Evolutionary conservation across 2,113 vertebrate genomes (phyloP).

Genomic region (Alexandromys fortis): DNA sequence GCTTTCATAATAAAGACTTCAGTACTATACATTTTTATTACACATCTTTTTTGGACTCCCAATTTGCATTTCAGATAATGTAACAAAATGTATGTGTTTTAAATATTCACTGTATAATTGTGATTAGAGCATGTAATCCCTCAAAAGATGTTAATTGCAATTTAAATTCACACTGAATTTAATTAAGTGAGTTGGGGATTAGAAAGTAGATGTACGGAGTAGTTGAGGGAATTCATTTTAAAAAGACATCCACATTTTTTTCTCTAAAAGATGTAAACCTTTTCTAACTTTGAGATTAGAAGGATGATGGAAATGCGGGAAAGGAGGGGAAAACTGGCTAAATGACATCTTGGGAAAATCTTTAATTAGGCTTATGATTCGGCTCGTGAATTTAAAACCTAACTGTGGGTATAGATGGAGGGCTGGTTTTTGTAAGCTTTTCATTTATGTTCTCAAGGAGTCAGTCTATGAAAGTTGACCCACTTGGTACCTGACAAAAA

Average conservation of each 20-base stretch:
- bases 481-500: conserved; percentile 16
- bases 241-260: conserved; percentile 70
- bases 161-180: conserved; percentile 83
- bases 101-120: conserved; percentile 81
- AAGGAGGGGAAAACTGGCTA: conserved; percentile 32
- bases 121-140: conserved; percentile 82
- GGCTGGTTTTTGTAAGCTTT: neutral
- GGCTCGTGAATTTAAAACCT: conserved; percentile 36
- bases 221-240: conserved; percentile 79
- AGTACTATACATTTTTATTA: conserved; percentile 81
- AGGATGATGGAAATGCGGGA: conserved; percentile 8
- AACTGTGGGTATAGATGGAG: conserved; percentile 10
- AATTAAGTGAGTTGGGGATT: conserved; percentile 83
- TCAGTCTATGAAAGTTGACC: neutral
- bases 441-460: conserved; percentile 56
- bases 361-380: conserved; percentile 11
- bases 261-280: conserved; percentile 60
- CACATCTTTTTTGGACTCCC: conserved; percentile 74
- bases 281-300: conserved; percentile 63
- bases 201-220: conserved; percentile 77
- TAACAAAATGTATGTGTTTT: conserved; percentile 83
- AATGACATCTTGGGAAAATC: conserved; percentile 37
- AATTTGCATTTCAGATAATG: conserved; percentile 82
- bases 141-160: conserved; percentile 84
- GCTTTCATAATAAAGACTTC: conserved; percentile 78